Percentiles rank a stretch among this genome's conserved stretches.
These are phyloP conservation scores for Anguilla rostrata DNA, from an alignment of 2,113 vertebrate species.

Conservation along the genomic window DNA sequence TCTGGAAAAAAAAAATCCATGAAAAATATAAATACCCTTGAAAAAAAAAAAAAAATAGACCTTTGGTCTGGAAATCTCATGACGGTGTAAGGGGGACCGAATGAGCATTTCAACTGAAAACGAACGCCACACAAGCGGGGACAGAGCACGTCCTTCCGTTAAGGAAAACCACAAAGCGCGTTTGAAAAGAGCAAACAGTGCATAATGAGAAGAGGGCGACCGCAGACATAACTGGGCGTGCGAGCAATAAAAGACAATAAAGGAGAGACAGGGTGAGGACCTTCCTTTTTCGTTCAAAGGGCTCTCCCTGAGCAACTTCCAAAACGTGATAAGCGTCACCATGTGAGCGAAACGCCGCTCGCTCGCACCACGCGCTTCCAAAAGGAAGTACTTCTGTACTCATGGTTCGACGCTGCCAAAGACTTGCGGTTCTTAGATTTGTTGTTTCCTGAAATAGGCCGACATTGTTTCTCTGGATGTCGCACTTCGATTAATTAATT, in stretches of 20 bases:
- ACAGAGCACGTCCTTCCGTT: background rate
- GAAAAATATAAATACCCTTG: background rate
- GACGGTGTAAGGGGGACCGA: background rate
- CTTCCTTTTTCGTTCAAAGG: background rate
- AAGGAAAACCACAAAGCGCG: background rate
- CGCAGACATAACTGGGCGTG: background rate
- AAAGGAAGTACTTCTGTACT: background rate
- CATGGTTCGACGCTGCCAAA: background rate
- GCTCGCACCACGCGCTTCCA: background rate
- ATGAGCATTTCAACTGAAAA: background rate
- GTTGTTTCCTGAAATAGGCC: slow-evolving; percentile 64
- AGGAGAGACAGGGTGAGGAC: background rate
- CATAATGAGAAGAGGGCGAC: background rate
- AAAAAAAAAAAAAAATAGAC: background rate
- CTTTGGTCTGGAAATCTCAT: background rate
- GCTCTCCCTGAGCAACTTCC: background rate
- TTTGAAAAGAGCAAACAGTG: background rate
- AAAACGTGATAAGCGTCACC: background rate
- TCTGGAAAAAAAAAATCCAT: background rate
- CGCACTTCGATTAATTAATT: too few species aligned
- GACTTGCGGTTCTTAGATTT: slow-evolving; percentile 54
- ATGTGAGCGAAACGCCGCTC: background rate
- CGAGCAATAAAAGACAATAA: background rate
- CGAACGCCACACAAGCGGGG: background rate
- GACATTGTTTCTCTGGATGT: too few species aligned